A percentile compares a stretch with the other conserved stretches of the same genome.
Conservation (phyloP, 2,113 vertebrate species). For the Ploceus nigricollis region DNA sequence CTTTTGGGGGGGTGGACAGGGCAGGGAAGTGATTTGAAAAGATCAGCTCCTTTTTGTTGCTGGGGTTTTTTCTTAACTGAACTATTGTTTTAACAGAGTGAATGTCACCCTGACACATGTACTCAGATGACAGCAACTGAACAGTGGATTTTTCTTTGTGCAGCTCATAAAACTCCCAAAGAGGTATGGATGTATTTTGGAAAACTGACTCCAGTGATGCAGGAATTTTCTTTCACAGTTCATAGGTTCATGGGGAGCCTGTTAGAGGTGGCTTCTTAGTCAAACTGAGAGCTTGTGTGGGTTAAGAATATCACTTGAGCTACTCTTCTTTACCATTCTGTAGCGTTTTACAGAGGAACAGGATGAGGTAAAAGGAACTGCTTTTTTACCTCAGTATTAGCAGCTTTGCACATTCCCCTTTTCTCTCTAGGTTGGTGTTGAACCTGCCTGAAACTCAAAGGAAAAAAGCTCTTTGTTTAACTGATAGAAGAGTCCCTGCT, state of each 20-base stretch:
- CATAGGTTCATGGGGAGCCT: background rate
- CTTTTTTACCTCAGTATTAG: background rate
- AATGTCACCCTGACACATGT: slow-evolving; percentile 97
- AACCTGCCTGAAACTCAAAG: background rate
- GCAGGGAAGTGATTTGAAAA: background rate
- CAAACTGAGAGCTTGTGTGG: background rate
- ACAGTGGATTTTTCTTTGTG: slow-evolving; percentile 99
- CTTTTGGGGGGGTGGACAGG: background rate
- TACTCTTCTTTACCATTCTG: background rate
- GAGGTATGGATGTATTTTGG: slow-evolving; percentile 76
- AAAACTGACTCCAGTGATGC: background rate
- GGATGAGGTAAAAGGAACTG: background rate
- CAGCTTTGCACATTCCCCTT: background rate
- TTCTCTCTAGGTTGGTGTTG: background rate
- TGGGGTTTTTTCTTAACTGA: background rate
- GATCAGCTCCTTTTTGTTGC: background rate
- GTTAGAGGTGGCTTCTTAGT: background rate
- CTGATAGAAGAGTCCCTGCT: background rate
- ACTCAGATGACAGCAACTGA: slow-evolving; percentile 99
- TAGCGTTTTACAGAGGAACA: background rate
- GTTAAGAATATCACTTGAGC: background rate
- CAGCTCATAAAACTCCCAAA: slow-evolving; percentile 99
- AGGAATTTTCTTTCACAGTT: background rate
- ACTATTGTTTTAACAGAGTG: slow-evolving; percentile 79
- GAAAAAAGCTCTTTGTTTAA: background rate